A percentile compares a stretch with the other conserved stretches of the same genome.
Conservation (phyloP, 2,113 vertebrate species). For the Corythornis vintsioides region DNA sequence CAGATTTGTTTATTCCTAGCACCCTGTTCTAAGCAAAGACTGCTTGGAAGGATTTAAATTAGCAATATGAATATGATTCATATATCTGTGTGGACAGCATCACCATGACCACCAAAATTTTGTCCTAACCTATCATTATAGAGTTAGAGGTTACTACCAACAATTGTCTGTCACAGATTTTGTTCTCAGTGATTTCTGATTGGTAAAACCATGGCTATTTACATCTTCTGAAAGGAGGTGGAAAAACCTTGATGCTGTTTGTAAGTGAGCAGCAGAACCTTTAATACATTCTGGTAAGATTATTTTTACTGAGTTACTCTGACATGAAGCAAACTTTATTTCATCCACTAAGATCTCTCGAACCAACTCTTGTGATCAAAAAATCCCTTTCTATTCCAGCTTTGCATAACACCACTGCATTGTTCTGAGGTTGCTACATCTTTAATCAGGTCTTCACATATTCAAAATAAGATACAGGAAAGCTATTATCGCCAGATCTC, state of each 20-base stretch:
- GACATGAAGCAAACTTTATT: neutral
- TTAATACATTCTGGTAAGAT: neutral
- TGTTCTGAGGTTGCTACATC: neutral
- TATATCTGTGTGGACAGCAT: neutral
- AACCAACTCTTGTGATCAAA: neutral
- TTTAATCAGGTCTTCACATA: neutral
- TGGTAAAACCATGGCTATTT: neutral
- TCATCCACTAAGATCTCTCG: neutral
- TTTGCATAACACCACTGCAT: neutral
- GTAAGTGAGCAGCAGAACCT: neutral
- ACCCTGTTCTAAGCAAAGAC: neutral
- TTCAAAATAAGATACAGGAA: neutral
- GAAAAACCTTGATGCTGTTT: neutral
- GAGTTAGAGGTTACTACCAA: neutral
- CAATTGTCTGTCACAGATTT: neutral
- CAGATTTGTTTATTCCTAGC: neutral
- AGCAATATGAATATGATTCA: neutral
- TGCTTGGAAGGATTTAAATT: neutral
- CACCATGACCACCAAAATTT: neutral
- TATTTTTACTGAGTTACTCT: neutral
- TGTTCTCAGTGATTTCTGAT: neutral
- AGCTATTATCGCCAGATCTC: neutral
- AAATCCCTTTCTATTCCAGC: neutral
- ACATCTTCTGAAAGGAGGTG: neutral
- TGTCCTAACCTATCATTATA: neutral